These are phyloP conservation scores for Drosophila diplacantha DNA, from an alignment of 2,888 invertebrate genomes.

Conservation along the genomic window DNA sequence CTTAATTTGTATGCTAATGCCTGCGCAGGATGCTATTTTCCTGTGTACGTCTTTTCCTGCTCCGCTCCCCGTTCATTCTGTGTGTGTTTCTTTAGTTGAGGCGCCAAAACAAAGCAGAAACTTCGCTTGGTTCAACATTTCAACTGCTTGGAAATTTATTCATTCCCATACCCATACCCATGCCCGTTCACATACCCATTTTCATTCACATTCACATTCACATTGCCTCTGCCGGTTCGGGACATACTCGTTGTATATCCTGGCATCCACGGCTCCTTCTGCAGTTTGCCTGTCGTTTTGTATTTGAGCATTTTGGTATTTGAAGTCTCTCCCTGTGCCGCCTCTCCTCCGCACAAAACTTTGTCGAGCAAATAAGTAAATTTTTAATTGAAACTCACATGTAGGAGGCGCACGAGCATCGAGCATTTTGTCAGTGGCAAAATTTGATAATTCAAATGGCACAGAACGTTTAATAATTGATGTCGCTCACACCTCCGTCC, in stretches of 20 bases:
- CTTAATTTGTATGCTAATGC: slow-evolving; percentile 1
- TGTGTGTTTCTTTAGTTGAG: slow-evolving; percentile 54
- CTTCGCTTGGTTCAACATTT: slow-evolving; percentile 60
- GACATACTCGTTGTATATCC: slow-evolving; percentile 8
- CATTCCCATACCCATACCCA: slow-evolving; percentile 36
- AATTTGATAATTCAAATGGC: slow-evolving; percentile 48
- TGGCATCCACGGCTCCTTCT: slow-evolving; percentile 20
- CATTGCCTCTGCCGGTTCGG: slow-evolving; percentile 3
- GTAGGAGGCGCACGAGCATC: slow-evolving; percentile 5
- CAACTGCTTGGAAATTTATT: slow-evolving; percentile 65
- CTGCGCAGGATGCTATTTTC: not conserved
- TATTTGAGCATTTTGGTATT: slow-evolving; percentile 46
- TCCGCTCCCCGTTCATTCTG: slow-evolving; percentile 37
- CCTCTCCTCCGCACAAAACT: slow-evolving; percentile 22
- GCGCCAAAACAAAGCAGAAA: slow-evolving; percentile 67
- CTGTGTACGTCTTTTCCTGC: slow-evolving; percentile 2
- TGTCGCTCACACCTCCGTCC: slow-evolving; percentile 20
- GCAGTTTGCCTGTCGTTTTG: slow-evolving; percentile 44
- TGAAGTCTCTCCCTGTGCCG: slow-evolving; percentile 19
- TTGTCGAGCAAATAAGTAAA: slow-evolving; percentile 45
- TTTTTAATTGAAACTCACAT: slow-evolving; percentile 58
- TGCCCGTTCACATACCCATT: not conserved
- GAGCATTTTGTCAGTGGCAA: slow-evolving; percentile 33
- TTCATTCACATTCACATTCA: not conserved
- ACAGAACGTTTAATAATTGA: slow-evolving; percentile 41